Percentiles rank a stretch among this genome's conserved stretches.
phyloP scores from a whole-genome alignment of 2,113 vertebrate genomes.

The Eulemur macaco region DNA sequence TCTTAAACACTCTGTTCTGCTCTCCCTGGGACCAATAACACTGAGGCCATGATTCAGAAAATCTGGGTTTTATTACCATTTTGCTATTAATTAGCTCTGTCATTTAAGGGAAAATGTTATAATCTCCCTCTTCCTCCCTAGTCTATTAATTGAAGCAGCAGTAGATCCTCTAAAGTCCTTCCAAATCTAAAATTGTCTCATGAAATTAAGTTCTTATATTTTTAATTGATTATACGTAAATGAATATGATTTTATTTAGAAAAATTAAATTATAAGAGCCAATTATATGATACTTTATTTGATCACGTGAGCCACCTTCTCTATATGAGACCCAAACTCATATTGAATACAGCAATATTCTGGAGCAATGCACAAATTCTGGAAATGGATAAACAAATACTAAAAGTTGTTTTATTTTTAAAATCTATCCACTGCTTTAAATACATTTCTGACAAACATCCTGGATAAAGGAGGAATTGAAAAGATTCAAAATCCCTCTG shows the following conservation, averaged over 20 bases:
- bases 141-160: neutral
- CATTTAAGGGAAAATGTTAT: neutral
- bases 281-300: neutral
- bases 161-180: neutral
- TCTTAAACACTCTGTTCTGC: neutral
- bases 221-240: neutral
- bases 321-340: neutral
- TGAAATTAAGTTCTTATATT: neutral
- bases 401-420: constrained; percentile 42
- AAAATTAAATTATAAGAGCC: neutral
- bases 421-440: constrained; percentile 29
- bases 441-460: constrained; percentile 12
- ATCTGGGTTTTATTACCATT: neutral
- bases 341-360: neutral
- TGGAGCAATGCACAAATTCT: neutral
- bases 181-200: neutral
- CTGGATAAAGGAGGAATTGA: neutral
- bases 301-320: neutral
- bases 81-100: neutral
- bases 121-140: neutral
- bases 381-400: neutral
- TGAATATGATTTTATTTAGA: neutral
- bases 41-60: neutral
- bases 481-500: constrained; percentile 28
- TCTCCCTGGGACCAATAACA: neutral